These are phyloP conservation scores for Trachops cirrhosus DNA, from an alignment of 2,797 vertebrate species.

Conservation along the genomic window DNA sequence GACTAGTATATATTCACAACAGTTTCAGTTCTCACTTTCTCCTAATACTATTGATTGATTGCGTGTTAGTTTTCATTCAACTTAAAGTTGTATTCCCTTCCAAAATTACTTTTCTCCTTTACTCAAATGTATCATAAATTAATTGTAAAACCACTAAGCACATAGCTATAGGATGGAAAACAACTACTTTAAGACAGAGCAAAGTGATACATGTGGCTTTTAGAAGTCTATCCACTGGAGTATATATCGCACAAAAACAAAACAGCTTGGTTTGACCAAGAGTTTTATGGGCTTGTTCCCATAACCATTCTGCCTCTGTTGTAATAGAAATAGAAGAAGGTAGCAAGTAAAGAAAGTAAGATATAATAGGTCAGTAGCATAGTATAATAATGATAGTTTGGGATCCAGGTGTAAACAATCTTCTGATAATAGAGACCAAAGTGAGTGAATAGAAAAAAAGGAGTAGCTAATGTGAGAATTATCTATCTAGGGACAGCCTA, in stretches of 20 bases:
- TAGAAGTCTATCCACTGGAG: background rate
- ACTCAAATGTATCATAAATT: constrained; percentile 32
- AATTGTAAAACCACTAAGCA: constrained; percentile 37
- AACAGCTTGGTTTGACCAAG: background rate
- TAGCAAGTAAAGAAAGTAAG: background rate
- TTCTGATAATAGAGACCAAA: background rate
- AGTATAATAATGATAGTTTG: background rate
- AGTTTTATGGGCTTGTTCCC: background rate
- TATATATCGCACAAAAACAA: background rate
- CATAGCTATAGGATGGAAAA: background rate
- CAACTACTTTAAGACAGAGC: background rate
- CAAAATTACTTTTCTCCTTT: constrained; percentile 18
- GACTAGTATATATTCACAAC: constrained; percentile 12
- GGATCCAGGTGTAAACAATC: background rate
- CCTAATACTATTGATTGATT: constrained; percentile 41
- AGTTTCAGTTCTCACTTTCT: background rate
- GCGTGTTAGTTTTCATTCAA: constrained; percentile 37
- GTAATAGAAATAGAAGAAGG: background rate
- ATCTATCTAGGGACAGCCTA: background rate
- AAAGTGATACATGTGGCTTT: background rate
- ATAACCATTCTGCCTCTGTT: background rate
- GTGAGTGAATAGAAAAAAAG: background rate
- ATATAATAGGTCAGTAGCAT: background rate
- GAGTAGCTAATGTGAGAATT: background rate
- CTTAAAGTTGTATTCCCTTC: background rate